These are phyloP conservation scores for Bombus sibiricus DNA, from an alignment of 1,140 invertebrate genomes.

Conservation along the genomic window DNA sequence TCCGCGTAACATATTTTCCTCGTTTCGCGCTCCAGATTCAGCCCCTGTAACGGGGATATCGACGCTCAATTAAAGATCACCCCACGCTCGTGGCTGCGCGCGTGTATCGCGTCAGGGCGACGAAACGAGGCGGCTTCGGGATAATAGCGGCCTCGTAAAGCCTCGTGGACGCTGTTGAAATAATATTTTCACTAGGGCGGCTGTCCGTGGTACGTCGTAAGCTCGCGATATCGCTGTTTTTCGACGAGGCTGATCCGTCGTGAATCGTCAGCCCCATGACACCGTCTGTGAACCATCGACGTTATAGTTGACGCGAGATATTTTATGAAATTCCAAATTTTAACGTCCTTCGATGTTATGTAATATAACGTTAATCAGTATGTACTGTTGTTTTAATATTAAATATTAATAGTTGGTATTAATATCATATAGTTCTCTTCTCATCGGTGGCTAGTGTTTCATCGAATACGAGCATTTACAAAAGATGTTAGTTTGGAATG, in stretches of 20 bases:
- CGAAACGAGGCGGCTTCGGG: conserved; percentile 40
- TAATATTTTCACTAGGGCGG: conserved; percentile 73
- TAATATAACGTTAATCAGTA: too few relatives aligned
- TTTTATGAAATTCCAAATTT: not conserved
- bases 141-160: conserved; percentile 67
- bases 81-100: not conserved
- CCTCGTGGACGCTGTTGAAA: conserved; percentile 60
- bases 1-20: conserved; percentile 1
- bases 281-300: conserved; percentile 52
- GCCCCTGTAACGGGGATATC: conserved; percentile 12
- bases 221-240: conserved; percentile 64
- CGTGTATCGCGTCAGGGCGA: conserved; percentile 1
- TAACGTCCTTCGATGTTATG: too few relatives aligned
- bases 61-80: conserved; percentile 39
- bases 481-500: too few relatives aligned
- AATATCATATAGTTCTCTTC: too few relatives aligned
- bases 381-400: too few relatives aligned
- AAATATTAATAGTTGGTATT: too few relatives aligned
- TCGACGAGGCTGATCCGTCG: conserved; percentile 42
- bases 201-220: conserved; percentile 59
- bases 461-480: too few relatives aligned
- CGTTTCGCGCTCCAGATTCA: conserved; percentile 20
- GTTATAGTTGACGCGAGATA: not conserved
- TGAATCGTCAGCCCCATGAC: not conserved
- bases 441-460: too few relatives aligned